phyloP scores from a whole-genome alignment of 2,888 invertebrate species.

The Phaedon cochleariae region DNA sequence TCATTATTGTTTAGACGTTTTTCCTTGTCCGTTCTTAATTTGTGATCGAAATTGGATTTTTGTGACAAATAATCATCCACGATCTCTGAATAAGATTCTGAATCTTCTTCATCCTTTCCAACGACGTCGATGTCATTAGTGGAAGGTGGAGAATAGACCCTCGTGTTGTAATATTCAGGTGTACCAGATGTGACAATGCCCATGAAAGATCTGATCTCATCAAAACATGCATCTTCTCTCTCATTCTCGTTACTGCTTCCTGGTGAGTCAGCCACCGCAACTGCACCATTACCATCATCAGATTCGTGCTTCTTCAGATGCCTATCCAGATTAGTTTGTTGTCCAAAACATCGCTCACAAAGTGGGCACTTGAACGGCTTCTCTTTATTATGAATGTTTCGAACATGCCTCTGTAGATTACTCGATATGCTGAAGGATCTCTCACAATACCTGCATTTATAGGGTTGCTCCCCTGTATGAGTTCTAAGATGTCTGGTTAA shows the following conservation, averaged over 20 bases:
- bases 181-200: constrained; percentile 74
- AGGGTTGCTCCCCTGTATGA: constrained; percentile 98
- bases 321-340: constrained; percentile 98
- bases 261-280: constrained; percentile 78
- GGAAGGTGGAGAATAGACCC: constrained; percentile 60
- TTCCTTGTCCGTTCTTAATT: constrained; percentile 63
- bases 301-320: constrained; percentile 98
- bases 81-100: constrained; percentile 56
- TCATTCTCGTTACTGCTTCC: constrained; percentile 84
- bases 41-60: constrained; percentile 42
- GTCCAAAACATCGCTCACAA: constrained; percentile 97
- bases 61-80: constrained; percentile 50
- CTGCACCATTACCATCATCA: constrained; percentile 76
- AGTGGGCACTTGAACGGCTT: constrained; percentile 94
- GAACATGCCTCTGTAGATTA: constrained; percentile 94
- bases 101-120: constrained; percentile 65
- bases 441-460: constrained; percentile 98
- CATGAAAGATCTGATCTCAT: constrained; percentile 91
- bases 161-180: constrained; percentile 59
- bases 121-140: constrained; percentile 63
- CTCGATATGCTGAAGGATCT: constrained; percentile 97
- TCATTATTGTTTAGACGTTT: constrained; percentile 70
- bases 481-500: constrained; percentile 95
- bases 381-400: constrained; percentile 98
- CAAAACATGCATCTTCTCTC: constrained; percentile 82